Percentiles rank a stretch among this genome's conserved stretches.
Conservation (phyloP, 2,888 invertebrate species). For the Anorthoa munda region DNA sequence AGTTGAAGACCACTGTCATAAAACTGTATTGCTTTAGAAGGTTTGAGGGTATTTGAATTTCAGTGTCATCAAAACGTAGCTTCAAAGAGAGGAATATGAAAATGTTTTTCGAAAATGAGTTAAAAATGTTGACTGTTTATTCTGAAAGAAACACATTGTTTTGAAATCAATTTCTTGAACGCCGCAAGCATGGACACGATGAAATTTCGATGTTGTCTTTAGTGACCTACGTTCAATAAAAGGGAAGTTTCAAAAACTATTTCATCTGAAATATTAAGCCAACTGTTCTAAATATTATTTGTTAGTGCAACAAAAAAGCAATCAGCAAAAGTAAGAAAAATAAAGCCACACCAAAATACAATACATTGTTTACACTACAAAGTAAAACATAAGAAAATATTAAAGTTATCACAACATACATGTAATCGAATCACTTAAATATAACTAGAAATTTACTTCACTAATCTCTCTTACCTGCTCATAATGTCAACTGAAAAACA, state of each 20-base stretch:
- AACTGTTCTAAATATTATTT: neutral
- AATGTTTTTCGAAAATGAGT: neutral
- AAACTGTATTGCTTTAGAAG: too few relatives aligned
- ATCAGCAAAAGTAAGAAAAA: constrained; percentile 24
- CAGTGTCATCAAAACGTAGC: too few relatives aligned
- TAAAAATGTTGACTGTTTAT: too few relatives aligned
- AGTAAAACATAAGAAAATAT: neutral
- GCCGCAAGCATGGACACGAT: neutral
- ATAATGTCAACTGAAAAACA: constrained; percentile 16
- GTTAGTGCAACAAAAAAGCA: constrained; percentile 43
- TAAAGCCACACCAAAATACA: neutral
- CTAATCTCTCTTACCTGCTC: constrained; percentile 3
- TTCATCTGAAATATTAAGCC: too few relatives aligned
- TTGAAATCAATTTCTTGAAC: neutral
- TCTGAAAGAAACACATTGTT: neutral
- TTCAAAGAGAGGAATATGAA: neutral
- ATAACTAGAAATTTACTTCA: neutral
- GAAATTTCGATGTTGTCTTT: neutral
- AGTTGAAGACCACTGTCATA: too few relatives aligned
- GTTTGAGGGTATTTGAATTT: neutral
- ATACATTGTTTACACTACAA: neutral
- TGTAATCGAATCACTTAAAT: constrained; percentile 17
- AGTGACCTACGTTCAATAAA: neutral
- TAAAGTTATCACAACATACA: neutral
- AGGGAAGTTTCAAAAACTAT: neutral